Evolutionary conservation across 1,140 invertebrate genomes (phyloP).

Genomic region (Eueides isabella): DNA sequence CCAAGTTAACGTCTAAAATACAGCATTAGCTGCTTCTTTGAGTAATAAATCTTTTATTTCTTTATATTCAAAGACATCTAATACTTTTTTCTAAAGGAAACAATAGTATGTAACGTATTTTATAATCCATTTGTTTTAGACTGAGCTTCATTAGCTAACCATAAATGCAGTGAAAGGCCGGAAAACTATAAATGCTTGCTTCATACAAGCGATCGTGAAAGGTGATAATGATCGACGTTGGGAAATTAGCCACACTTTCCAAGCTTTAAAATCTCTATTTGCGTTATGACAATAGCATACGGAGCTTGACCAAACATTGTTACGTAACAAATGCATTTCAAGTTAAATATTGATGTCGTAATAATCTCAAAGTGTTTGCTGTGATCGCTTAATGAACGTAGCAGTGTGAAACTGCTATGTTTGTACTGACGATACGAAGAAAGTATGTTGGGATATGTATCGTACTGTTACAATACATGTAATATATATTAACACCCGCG

Average conservation of each 20-base stretch:
- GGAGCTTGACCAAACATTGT: conserved; percentile 5
- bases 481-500: no score
- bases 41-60: background rate
- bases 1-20: background rate
- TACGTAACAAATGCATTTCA: conserved; percentile 14
- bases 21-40: background rate
- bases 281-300: conserved; percentile 42
- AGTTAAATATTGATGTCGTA: conserved; percentile 5
- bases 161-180: conserved; percentile 55
- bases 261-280: conserved; percentile 49
- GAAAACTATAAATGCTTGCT: conserved; percentile 53
- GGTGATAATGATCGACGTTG: conserved; percentile 54
- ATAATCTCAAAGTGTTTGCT: background rate
- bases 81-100: background rate
- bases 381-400: background rate
- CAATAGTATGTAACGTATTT: conserved; percentile 5
- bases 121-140: conserved; percentile 21
- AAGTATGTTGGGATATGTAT: background rate
- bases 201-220: conserved; percentile 56
- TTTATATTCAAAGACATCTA: background rate
- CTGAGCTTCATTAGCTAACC: conserved; percentile 8
- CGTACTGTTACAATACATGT: no score
- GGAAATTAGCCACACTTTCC: conserved; percentile 67
- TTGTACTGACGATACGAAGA: background rate
- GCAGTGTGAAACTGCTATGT: no score